Conservation (phyloP, 2,888 invertebrate genomes). For the Amblyteles armatorius region DNA sequence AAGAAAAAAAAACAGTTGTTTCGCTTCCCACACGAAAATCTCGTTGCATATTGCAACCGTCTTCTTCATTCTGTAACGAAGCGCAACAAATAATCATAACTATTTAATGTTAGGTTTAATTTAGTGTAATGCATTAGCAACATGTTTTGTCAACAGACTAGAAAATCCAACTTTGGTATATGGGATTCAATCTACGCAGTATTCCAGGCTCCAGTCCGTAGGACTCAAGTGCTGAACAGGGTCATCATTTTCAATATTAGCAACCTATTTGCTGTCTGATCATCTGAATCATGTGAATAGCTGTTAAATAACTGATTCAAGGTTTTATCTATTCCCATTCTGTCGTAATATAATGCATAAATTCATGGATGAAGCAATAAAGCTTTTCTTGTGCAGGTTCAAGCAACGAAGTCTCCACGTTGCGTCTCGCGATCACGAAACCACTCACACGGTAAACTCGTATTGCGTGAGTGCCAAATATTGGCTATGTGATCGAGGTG, state of each 20-base stretch:
- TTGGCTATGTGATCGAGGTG: too few species aligned
- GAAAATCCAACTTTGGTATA: not conserved
- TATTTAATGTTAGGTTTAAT: not conserved
- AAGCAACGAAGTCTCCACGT: too few species aligned
- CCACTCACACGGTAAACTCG: too few species aligned
- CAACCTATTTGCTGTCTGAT: not conserved
- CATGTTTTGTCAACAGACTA: not conserved
- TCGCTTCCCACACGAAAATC: constrained; percentile 35
- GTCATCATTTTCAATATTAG: not conserved
- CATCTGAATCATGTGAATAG: too few species aligned
- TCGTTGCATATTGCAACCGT: constrained; percentile 37
- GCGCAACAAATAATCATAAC: too few species aligned
- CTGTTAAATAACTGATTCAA: too few species aligned
- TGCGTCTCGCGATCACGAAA: too few species aligned
- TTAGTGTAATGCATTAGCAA: not conserved
- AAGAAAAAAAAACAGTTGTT: constrained; percentile 49
- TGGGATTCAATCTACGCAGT: not conserved
- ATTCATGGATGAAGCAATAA: too few species aligned
- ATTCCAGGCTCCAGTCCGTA: not conserved
- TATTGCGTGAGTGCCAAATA: too few species aligned
- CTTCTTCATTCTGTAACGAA: constrained; percentile 22
- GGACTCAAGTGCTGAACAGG: not conserved
- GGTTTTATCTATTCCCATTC: too few species aligned
- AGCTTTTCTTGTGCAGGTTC: too few species aligned
- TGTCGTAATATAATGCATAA: too few species aligned